Evolutionary conservation across 37 sponge, comb jelly and placozoan species (phyloP).

Genomic region (Hormiphora californensis): DNA sequence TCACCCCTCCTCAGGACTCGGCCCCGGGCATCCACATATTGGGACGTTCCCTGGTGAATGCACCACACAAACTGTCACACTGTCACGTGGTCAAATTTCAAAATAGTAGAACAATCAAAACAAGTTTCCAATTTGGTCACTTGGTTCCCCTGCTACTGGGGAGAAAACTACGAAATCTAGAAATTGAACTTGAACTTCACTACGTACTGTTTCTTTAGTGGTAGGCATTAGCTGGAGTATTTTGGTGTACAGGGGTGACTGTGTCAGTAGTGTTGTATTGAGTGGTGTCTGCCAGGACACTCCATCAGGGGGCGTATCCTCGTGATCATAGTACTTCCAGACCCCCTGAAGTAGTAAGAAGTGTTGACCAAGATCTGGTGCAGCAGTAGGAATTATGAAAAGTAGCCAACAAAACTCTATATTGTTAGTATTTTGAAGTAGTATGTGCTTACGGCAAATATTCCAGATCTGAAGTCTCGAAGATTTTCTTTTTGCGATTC

Average conservation of each 20-base stretch:
- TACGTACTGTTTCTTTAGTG: too few relatives aligned
- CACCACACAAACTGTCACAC: neutral
- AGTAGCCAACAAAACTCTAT: neutral
- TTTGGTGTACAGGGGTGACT: neutral
- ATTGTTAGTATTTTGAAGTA: neutral
- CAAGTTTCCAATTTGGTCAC: too few relatives aligned
- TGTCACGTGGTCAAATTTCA: neutral
- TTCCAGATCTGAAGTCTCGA: slow-evolving; percentile 5
- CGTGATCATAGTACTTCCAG: slow-evolving; percentile 7
- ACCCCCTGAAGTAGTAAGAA: neutral
- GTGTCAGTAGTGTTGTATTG: neutral
- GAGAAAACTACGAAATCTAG: too few relatives aligned
- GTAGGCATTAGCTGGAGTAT: neutral
- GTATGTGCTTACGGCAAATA: neutral
- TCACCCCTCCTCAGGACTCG: slow-evolving; percentile 56
- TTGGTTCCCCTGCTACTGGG: too few relatives aligned
- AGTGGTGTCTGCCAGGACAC: neutral
- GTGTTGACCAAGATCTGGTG: too few relatives aligned
- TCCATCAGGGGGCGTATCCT: neutral
- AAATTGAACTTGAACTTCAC: too few relatives aligned
- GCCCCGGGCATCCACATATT: neutral
- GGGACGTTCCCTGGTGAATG: neutral
- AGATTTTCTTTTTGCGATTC: neutral
- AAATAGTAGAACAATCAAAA: neutral
- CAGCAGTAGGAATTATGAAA: neutral